Conservation (phyloP, 2,888 invertebrate species). For the Nebria salina region DNA sequence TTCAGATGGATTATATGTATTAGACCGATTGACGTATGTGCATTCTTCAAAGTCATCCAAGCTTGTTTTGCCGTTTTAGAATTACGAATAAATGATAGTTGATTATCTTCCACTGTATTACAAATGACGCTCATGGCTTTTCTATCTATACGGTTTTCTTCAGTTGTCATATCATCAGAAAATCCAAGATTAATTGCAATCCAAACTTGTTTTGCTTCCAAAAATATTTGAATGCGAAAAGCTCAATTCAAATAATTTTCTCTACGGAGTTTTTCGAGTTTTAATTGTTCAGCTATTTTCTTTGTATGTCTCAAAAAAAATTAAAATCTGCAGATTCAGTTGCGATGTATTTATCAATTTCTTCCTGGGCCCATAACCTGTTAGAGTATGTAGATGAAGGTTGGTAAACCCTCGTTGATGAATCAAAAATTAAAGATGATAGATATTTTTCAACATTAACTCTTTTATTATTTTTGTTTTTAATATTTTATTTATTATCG, state of each 20-base stretch:
- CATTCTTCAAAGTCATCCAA: no score
- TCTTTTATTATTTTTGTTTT: no score
- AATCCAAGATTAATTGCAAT: conserved; percentile 13
- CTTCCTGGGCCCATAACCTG: conserved; percentile 10
- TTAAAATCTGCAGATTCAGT: neutral
- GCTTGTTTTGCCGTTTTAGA: conserved; percentile 5
- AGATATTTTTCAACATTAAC: no score
- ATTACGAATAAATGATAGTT: conserved; percentile 9
- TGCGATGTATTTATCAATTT: neutral
- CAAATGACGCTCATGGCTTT: conserved; percentile 20
- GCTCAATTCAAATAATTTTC: conserved; percentile 16
- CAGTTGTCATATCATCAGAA: neutral
- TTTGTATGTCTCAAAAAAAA: conserved; percentile 10
- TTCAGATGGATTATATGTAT: conserved; percentile 27
- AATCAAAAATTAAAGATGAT: no score
- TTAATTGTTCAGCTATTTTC: neutral
- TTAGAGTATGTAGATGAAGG: no score
- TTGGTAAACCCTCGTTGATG: no score
- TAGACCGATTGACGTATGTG: conserved; percentile 7
- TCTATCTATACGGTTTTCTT: conserved; percentile 21
- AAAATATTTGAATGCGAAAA: conserved; percentile 20
- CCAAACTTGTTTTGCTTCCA: conserved; percentile 21
- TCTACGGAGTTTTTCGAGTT: neutral
- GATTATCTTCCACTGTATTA: conserved; percentile 24
- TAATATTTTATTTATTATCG: no score